phyloP scores from a whole-genome alignment of 2,797 vertebrate species.

The Psittacula echo region DNA sequence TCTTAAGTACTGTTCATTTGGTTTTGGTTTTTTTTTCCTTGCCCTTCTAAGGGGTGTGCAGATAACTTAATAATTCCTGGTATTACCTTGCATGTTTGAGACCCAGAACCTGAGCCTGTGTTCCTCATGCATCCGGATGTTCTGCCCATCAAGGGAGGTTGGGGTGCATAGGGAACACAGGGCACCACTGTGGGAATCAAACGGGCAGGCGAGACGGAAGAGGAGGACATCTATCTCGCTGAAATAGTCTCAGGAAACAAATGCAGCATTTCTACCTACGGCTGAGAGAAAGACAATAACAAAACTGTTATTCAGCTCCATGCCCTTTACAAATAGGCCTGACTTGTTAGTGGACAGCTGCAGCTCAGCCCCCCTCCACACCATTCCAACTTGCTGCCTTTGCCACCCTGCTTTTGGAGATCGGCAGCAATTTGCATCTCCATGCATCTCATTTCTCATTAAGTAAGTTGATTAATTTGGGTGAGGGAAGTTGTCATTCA shows the following conservation, averaged over 20 bases:
- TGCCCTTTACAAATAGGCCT: slow-evolving; percentile 59
- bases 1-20: neutral
- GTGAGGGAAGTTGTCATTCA: slow-evolving; percentile 39
- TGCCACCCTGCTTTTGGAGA: slow-evolving; percentile 62
- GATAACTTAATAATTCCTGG: neutral
- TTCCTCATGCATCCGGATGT: neutral
- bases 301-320: slow-evolving; percentile 61
- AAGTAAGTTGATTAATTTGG: slow-evolving; percentile 52
- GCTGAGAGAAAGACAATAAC: slow-evolving; percentile 52
- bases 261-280: slow-evolving; percentile 61
- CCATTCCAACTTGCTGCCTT: slow-evolving; percentile 62
- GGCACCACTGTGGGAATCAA: slow-evolving; percentile 21
- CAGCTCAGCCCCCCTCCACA: slow-evolving; percentile 33
- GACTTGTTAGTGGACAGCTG: slow-evolving; percentile 68
- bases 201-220: neutral
- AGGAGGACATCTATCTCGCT: neutral
- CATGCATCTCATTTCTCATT: slow-evolving; percentile 38
- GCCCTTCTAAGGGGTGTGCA: neutral
- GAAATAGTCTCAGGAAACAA: slow-evolving; percentile 38
- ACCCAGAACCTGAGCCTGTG: neutral
- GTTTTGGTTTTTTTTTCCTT: neutral
- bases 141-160: neutral
- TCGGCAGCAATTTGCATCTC: slow-evolving; percentile 39
- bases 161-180: neutral
- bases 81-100: neutral